Percentiles rank a stretch among this genome's conserved stretches.
Evolutionary conservation across 1,140 invertebrate species (phyloP).

Genomic region (Heliconius congener): DNA sequence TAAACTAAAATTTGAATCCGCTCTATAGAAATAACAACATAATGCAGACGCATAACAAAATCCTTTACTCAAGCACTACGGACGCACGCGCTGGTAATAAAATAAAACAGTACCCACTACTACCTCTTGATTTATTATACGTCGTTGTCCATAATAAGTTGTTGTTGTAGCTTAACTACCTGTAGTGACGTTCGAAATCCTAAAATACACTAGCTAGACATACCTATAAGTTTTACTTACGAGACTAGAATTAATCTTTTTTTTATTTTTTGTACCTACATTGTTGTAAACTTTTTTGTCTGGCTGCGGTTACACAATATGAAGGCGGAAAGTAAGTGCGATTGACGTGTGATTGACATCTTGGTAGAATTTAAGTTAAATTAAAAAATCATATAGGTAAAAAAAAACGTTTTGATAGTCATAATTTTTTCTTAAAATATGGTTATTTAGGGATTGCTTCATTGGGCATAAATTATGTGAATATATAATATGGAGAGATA

Average conservation of each 20-base stretch:
- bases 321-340: neutral
- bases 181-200: constrained; percentile 36
- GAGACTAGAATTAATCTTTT: neutral
- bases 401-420: too few species aligned
- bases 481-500: too few species aligned
- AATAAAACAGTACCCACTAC: constrained; percentile 56
- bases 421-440: too few species aligned
- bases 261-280: neutral
- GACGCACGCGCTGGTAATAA: constrained; percentile 52
- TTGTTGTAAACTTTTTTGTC: neutral
- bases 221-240: neutral
- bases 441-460: too few species aligned
- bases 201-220: constrained; percentile 27
- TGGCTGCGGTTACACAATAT: neutral
- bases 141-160: constrained; percentile 65
- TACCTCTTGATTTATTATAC: constrained; percentile 63
- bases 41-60: constrained; percentile 18
- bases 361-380: too few species aligned
- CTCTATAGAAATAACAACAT: too few species aligned
- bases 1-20: too few species aligned
- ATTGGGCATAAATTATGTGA: too few species aligned
- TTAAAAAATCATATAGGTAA: too few species aligned
- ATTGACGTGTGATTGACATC: neutral
- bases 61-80: constrained; percentile 9
- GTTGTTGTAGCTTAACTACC: constrained; percentile 53